phyloP scores from a whole-genome alignment of 1,140 invertebrate species.

The Drosophila kikkawai region DNA sequence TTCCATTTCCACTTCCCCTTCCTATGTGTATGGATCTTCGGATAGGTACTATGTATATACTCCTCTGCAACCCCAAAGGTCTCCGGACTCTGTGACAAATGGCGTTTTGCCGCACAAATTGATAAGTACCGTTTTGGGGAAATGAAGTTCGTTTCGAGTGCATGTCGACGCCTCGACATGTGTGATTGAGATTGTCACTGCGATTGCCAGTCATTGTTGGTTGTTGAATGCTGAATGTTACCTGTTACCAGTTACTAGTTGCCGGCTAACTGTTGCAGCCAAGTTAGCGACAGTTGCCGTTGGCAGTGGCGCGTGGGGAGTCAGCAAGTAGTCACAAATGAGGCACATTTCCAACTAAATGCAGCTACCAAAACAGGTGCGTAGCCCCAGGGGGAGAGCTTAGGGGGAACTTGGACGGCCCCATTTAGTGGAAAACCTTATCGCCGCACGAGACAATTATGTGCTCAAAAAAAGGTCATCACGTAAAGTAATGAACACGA shows the following conservation, averaged over 20 bases:
- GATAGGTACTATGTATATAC: conserved; percentile 6
- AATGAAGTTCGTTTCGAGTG: conserved; percentile 57
- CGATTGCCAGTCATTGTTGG: conserved; percentile 68
- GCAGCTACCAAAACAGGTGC: conserved; percentile 33
- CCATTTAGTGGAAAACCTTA: conserved; percentile 8
- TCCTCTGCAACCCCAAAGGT: conserved; percentile 14
- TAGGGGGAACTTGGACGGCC: background rate
- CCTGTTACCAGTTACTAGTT: conserved; percentile 24
- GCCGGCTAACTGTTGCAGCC: conserved; percentile 50
- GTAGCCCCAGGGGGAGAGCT: conserved; percentile 18
- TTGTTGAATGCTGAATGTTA: conserved; percentile 28
- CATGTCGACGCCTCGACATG: conserved; percentile 56
- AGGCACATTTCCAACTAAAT: conserved; percentile 43
- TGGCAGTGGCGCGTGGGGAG: conserved; percentile 58
- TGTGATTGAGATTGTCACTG: conserved; percentile 43
- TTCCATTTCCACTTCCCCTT: conserved; percentile 34
- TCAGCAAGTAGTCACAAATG: conserved; percentile 38
- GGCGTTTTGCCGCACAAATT: conserved; percentile 71
- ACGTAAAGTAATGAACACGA: conserved; percentile 25
- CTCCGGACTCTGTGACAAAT: conserved; percentile 61
- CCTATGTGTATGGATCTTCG: conserved; percentile 13
- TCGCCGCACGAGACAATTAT: conserved; percentile 11
- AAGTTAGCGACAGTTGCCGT: conserved; percentile 55
- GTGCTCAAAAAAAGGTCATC: conserved; percentile 19
- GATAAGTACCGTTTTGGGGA: conserved; percentile 74